A percentile compares a stretch with the other conserved stretches of the same genome.
Conservation (phyloP, 2,797 vertebrate species). For the Podarcis siculus region DNA sequence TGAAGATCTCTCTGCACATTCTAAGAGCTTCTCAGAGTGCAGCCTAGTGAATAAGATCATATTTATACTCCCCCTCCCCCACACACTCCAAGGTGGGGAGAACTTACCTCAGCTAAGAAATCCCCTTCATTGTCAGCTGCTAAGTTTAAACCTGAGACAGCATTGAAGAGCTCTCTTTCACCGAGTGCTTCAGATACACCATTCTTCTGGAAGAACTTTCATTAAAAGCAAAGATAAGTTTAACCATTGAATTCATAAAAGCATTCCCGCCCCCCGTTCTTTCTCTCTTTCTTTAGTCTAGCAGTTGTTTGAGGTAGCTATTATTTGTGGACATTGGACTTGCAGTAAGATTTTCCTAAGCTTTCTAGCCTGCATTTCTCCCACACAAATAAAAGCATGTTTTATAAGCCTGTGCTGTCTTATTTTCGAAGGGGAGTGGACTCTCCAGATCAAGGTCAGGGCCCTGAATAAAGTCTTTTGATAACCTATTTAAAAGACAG, state of each 20-base stretch:
- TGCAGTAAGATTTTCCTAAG: not conserved
- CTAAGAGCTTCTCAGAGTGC: not conserved
- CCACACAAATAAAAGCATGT: not conserved
- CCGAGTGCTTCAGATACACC: conserved; percentile 87
- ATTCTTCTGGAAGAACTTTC: conserved; percentile 93
- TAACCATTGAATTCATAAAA: not conserved
- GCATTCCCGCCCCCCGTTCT: not conserved
- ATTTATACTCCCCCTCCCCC: not conserved
- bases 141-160: conserved; percentile 88
- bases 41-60: not conserved
- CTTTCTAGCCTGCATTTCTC: not conserved
- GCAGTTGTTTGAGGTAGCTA: not conserved
- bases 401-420: not conserved
- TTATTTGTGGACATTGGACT: not conserved
- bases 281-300: not conserved
- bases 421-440: not conserved
- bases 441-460: not conserved
- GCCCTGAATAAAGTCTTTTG: not conserved
- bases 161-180: conserved; percentile 91
- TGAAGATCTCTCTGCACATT: not conserved
- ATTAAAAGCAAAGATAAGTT: conserved; percentile 22
- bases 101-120: conserved; percentile 90
- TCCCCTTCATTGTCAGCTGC: conserved; percentile 86
- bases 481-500: too few relatives aligned
- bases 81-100: too few relatives aligned